These are phyloP conservation scores for Thera obeliscata DNA, from an alignment of 2,888 invertebrate genomes.

Conservation along the genomic window DNA sequence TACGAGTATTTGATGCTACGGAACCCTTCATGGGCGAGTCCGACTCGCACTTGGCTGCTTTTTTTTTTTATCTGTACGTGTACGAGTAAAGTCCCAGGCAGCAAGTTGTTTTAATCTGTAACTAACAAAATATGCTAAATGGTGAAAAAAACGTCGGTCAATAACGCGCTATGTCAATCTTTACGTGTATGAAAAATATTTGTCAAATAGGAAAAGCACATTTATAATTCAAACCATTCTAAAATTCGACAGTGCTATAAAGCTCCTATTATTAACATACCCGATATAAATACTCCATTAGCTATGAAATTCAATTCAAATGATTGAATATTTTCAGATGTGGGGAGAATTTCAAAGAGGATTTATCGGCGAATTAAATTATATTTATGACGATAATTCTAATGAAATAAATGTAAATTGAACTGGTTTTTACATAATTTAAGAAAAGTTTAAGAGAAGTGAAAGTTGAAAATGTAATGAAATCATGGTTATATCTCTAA, in stretches of 20 bases:
- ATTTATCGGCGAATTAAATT: constrained; percentile 27
- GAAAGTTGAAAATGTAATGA: not conserved
- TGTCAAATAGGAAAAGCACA: not conserved
- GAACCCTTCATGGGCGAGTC: too few relatives aligned
- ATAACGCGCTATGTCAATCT: too few relatives aligned
- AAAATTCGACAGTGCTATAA: not conserved
- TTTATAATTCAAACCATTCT: not conserved
- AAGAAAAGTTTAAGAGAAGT: not conserved
- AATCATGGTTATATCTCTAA: not conserved
- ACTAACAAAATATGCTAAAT: too few relatives aligned
- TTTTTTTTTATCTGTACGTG: too few relatives aligned
- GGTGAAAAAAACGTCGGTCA: too few relatives aligned
- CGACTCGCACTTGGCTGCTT: too few relatives aligned
- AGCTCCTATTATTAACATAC: constrained; percentile 1
- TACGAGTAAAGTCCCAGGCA: too few relatives aligned
- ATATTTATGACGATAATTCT: constrained; percentile 32
- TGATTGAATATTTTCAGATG: constrained; percentile 20
- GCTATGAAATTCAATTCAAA: constrained; percentile 20
- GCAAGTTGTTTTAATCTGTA: too few relatives aligned
- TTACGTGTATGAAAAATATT: too few relatives aligned
- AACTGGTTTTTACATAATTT: constrained; percentile 16
- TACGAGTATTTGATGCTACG: too few relatives aligned
- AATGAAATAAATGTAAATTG: constrained; percentile 28
- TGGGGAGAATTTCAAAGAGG: constrained; percentile 9
- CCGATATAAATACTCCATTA: constrained; percentile 10